Conservation (phyloP, 2,888 invertebrate species). For the Carabus problematicus region DNA sequence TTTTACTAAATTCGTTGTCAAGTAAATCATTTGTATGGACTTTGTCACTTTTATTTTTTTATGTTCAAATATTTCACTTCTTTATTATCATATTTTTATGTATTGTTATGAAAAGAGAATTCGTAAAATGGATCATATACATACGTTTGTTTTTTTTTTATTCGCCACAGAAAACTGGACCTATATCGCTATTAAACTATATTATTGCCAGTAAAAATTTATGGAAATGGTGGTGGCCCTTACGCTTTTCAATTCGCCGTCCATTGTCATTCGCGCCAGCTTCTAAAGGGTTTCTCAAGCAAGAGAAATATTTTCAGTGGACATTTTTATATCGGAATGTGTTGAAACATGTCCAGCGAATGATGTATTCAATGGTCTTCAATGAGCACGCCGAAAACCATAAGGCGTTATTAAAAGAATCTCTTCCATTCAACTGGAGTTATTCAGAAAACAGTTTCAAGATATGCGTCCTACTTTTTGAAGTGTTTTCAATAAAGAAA, state of each 20-base stretch:
- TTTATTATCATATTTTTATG: too few species aligned
- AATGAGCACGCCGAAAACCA: conserved; percentile 10
- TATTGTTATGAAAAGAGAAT: too few species aligned
- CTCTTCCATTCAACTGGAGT: conserved; percentile 29
- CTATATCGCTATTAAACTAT: too few species aligned
- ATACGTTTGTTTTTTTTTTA: too few species aligned
- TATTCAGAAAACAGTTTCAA: conserved; percentile 18
- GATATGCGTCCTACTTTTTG: conserved; percentile 1
- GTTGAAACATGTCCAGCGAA: conserved; percentile 10
- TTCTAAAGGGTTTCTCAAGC: conserved; percentile 25
- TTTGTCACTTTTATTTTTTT: too few species aligned
- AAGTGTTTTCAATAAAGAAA: conserved; percentile 1
- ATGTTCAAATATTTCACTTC: too few species aligned
- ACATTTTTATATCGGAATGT: conserved; percentile 14
- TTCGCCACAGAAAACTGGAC: too few species aligned
- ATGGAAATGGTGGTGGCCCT: conserved; percentile 24
- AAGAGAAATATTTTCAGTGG: conserved; percentile 29
- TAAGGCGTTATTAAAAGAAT: conserved; percentile 34
- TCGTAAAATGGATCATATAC: too few species aligned
- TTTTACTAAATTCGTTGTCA: too few species aligned
- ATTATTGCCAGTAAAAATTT: conserved; percentile 16
- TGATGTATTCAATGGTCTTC: conserved; percentile 29
- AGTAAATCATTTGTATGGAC: too few species aligned
- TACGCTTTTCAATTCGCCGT: conserved; percentile 21
- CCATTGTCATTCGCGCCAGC: conserved; percentile 12